These are phyloP conservation scores for Ictalurus furcatus DNA, from an alignment of 2,113 vertebrate genomes.

Conservation along the genomic window DNA sequence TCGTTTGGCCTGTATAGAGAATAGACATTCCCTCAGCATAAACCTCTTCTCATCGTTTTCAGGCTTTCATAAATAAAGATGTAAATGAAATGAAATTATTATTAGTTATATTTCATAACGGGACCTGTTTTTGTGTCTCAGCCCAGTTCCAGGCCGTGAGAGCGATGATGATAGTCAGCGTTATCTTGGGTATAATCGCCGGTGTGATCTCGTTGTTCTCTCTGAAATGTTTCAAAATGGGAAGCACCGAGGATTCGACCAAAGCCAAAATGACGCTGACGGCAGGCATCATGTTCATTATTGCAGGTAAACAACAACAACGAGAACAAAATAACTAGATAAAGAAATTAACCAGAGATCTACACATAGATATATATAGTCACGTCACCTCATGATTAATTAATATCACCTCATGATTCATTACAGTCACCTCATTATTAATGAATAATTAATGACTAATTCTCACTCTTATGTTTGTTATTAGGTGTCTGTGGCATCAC, in stretches of 20 bases:
- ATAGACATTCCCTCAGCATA: background rate
- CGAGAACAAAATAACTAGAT: background rate
- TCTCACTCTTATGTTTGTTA: background rate
- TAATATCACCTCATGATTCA: too few species aligned
- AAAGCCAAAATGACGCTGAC: slow-evolving; percentile 91
- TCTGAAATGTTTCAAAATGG: slow-evolving; percentile 83
- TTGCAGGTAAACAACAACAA: slow-evolving; percentile 74
- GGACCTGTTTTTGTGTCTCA: slow-evolving; percentile 52
- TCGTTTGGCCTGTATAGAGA: background rate
- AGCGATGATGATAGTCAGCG: slow-evolving; percentile 86
- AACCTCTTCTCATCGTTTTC: background rate
- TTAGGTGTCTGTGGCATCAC: slow-evolving; percentile 85
- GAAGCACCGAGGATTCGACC: slow-evolving; percentile 76
- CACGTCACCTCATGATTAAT: background rate
- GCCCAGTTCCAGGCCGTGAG: slow-evolving; percentile 85
- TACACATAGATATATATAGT: background rate
- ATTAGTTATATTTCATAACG: background rate
- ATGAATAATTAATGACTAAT: background rate
- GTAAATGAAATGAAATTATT: background rate
- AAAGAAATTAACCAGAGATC: background rate
- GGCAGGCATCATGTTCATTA: slow-evolving; percentile 83
- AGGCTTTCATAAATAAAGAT: background rate
- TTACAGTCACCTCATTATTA: background rate
- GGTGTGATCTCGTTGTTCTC: slow-evolving; percentile 81
- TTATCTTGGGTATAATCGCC: slow-evolving; percentile 78